Conservation (phyloP, 1,140 invertebrate species). For the Trissolcus basalis region DNA sequence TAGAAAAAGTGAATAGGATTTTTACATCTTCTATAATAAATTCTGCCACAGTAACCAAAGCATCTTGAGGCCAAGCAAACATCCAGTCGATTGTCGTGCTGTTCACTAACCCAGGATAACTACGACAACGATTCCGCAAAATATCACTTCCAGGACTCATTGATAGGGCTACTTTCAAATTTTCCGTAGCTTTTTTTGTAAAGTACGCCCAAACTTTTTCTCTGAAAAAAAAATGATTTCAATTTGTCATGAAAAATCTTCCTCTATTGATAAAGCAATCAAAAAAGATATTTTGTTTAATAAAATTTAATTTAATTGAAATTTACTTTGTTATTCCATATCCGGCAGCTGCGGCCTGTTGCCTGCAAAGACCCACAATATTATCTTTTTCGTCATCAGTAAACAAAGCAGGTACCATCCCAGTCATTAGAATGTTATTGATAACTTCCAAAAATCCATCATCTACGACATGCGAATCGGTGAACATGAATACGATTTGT, state of each 20-base stretch:
- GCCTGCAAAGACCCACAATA: slow-evolving; percentile 78
- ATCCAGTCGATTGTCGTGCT: slow-evolving; percentile 97
- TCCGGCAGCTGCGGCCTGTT: slow-evolving; percentile 83
- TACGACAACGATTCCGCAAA: slow-evolving; percentile 87
- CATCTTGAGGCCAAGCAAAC: slow-evolving; percentile 93
- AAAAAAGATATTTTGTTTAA: too few relatives aligned
- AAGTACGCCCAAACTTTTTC: slow-evolving; percentile 91
- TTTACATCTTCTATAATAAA: slow-evolving; percentile 83
- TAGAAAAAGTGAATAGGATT: slow-evolving; percentile 17
- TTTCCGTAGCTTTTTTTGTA: slow-evolving; percentile 83
- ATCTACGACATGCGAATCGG: slow-evolving; percentile 85
- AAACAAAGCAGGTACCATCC: slow-evolving; percentile 89
- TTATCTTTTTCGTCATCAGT: slow-evolving; percentile 91
- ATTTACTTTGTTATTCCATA: slow-evolving; percentile 82
- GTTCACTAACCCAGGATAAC: slow-evolving; percentile 93
- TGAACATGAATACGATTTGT: slow-evolving; percentile 88
- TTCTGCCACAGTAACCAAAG: slow-evolving; percentile 89
- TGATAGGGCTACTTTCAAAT: slow-evolving; percentile 91
- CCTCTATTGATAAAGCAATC: too few relatives aligned
- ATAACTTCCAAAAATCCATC: slow-evolving; percentile 92
- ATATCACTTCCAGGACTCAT: slow-evolving; percentile 92
- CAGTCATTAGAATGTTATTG: slow-evolving; percentile 92
- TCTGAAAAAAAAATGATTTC: slow-evolving; percentile 68
- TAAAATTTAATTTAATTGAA: too few relatives aligned
- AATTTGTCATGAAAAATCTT: too few relatives aligned